A percentile compares a stretch with the other conserved stretches of the same genome.
These are phyloP conservation scores for Fringilla coelebs DNA, from an alignment of 2,797 vertebrate genomes.

Conservation along the genomic window DNA sequence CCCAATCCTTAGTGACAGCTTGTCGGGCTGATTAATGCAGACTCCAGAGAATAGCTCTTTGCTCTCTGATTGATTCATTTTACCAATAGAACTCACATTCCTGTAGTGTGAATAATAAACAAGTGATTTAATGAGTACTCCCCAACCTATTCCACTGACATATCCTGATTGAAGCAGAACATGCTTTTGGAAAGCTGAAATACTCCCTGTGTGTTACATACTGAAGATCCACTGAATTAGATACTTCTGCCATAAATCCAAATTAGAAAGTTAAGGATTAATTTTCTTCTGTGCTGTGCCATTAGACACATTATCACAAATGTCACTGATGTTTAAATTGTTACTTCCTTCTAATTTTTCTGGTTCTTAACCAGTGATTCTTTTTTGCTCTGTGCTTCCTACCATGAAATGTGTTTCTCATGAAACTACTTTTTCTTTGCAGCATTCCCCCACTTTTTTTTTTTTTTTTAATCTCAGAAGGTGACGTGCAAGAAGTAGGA, in stretches of 20 bases:
- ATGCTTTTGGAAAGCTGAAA: not conserved
- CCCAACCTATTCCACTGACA: not conserved
- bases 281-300: not conserved
- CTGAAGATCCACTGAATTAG: not conserved
- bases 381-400: not conserved
- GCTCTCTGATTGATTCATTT: constrained; percentile 75
- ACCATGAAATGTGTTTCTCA: not conserved
- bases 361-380: not conserved
- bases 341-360: not conserved
- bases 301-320: not conserved
- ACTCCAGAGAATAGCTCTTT: constrained; percentile 59
- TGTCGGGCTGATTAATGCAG: constrained; percentile 64
- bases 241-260: not conserved
- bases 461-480: not conserved
- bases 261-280: not conserved
- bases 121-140: constrained; percentile 49
- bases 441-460: not conserved
- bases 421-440: not conserved
- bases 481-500: not conserved
- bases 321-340: not conserved
- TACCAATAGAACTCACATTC: constrained; percentile 44
- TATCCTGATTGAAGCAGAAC: not conserved
- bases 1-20: constrained; percentile 73
- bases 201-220: not conserved
- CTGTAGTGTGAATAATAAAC: constrained; percentile 58